Base-by-base conservation (phyloP, 2,888 invertebrate genomes). In the Hydroisotoma schaefferi region DNA sequence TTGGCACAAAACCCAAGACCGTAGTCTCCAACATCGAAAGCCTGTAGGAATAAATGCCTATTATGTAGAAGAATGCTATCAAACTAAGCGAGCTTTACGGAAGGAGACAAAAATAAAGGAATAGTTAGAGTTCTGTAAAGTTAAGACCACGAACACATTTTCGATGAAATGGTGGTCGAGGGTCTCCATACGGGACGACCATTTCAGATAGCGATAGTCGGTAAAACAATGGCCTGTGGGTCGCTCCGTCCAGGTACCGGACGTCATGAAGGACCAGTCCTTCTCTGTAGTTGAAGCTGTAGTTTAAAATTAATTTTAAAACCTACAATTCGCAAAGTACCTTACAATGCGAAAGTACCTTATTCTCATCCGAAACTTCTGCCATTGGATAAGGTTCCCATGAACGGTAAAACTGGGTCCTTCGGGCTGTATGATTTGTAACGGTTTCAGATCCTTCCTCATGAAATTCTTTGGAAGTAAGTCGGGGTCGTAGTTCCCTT, bases 391-490 rank as follows among this genome's bases (percentile, higher is more conserved):
- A 23, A 61, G 56, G 46, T 68, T 68, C 3, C 70, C 70, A 43
- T 65, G 54, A 5, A 72, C 61, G 33, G 54, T 47, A 38, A 69
- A 72, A 46, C 69, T 70, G 20, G 70, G 65, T 4, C 72, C 72
- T 29, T 69, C 59, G 0, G 72, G 70, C 25, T 63, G 65, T 20
- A 52, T 26, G 2, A 68, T 56, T 15, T 68, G 59, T 1, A 70
- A 26, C 0, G 67, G 69, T 54, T 70, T 72, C 18, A 70, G 38
- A 47, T 65, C 69, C 10, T 59, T 55, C 28, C 68, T 44, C n/a
- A 59, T 38, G 26, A 48, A 57, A 22, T 47, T 52, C 12, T 53
- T 38, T 8, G 63, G 53, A 1, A 64, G 55, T 1, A 61, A 40
- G 18, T 63, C 59, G 2, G 67, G 68, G 18, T 67, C 68, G 49